Percentiles rank a stretch among this genome's conserved stretches.
These are phyloP conservation scores for Podocnemis expansa DNA, from an alignment of 2,113 vertebrate genomes.

Conservation along the genomic window DNA sequence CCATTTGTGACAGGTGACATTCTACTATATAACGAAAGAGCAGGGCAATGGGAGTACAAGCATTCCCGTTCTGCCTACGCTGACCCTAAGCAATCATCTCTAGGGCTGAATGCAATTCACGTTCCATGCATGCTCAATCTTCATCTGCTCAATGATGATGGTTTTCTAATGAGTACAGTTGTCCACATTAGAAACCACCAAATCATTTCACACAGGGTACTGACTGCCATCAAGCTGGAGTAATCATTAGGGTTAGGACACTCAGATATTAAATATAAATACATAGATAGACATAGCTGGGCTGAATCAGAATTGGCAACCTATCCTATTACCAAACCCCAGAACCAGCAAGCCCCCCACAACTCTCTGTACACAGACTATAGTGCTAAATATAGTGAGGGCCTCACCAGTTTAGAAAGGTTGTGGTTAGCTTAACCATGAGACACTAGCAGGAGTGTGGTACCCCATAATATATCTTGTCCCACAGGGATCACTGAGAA, in stretches of 20 bases:
- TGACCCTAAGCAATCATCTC: not conserved
- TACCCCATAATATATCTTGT: conserved; percentile 17
- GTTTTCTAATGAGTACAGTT: not conserved
- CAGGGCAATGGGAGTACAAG: not conserved
- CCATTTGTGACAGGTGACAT: not conserved
- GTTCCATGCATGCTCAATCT: not conserved
- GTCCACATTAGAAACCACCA: not conserved
- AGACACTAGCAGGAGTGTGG: not conserved
- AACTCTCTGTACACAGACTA: not conserved
- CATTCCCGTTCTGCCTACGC: not conserved
- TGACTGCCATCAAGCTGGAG: not conserved
- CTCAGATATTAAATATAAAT: not conserved
- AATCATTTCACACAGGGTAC: not conserved
- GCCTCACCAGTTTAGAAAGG: not conserved
- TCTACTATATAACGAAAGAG: not conserved
- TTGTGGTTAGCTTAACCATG: not conserved
- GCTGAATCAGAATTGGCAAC: not conserved
- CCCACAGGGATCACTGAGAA: not conserved
- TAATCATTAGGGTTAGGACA: not conserved
- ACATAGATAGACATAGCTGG: not conserved
- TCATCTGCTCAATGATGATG: not conserved
- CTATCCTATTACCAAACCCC: not conserved
- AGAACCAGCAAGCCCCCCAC: not conserved
- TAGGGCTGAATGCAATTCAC: not conserved
- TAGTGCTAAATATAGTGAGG: not conserved